Conservation (phyloP, 2,888 invertebrate genomes). For the Chesias legatella region DNA sequence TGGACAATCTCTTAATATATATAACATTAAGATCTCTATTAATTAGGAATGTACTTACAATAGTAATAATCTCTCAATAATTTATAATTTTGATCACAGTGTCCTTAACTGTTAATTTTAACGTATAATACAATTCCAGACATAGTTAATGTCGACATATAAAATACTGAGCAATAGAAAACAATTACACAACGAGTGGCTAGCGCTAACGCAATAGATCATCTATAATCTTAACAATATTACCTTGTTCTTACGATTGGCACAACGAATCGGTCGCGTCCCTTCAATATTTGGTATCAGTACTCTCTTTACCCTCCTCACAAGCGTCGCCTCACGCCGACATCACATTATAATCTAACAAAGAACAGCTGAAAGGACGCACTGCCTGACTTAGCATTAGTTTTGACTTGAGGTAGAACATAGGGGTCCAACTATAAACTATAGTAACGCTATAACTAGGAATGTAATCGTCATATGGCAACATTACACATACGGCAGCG, state of each 20-base stretch:
- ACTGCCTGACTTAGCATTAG: conserved; percentile 69
- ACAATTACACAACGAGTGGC: conserved; percentile 69
- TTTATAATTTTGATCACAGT: conserved; percentile 81
- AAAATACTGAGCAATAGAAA: conserved; percentile 79
- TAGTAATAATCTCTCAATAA: conserved; percentile 79
- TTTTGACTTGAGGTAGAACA: conserved; percentile 77
- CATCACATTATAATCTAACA: conserved; percentile 16
- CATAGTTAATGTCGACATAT: conserved; percentile 62
- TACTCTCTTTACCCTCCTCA: conserved; percentile 29
- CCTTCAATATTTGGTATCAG: conserved; percentile 71
- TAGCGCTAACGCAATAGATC: conserved; percentile 68
- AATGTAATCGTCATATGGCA: conserved; percentile 75
- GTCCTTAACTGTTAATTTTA: conserved; percentile 77
- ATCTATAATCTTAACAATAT: conserved; percentile 72
- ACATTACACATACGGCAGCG: conserved; percentile 71
- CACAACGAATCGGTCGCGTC: conserved; percentile 66
- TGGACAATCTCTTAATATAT: conserved; percentile 58
- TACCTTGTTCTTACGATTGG: conserved; percentile 74
- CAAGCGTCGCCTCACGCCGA: conserved; percentile 23
- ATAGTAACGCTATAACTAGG: conserved; percentile 71
- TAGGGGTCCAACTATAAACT: conserved; percentile 69
- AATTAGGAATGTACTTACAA: conserved; percentile 78
- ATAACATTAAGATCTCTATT: conserved; percentile 72
- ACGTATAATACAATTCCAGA: conserved; percentile 77
- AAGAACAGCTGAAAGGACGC: conserved; percentile 41